Conservation (phyloP, 2,888 invertebrate genomes). For the Eristalis arbustorum region DNA sequence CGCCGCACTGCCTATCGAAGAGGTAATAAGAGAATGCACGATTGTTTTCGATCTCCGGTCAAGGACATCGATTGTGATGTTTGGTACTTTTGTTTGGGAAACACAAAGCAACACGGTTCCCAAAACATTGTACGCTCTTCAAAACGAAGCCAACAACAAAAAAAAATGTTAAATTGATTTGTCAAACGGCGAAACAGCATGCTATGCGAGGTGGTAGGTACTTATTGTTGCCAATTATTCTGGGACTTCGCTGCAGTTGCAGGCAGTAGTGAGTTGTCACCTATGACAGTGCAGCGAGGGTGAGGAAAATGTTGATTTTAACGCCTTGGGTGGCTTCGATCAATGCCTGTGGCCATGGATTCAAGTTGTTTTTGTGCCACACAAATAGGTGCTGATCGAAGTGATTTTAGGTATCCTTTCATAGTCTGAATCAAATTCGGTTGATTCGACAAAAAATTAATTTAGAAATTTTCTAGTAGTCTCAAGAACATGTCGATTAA, state of each 20-base stretch:
- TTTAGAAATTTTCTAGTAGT: too few species aligned
- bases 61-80: neutral
- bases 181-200: slow-evolving; percentile 25
- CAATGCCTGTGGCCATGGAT: neutral
- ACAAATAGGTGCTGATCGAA: too few species aligned
- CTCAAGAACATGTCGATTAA: too few species aligned
- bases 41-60: neutral
- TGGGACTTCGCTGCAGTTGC: neutral
- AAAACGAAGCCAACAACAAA: neutral
- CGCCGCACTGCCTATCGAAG: neutral
- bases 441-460: too few species aligned
- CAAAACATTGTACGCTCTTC: neutral
- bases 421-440: too few species aligned
- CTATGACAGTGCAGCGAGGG: neutral
- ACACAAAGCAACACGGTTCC: neutral
- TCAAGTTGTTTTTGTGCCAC: neutral
- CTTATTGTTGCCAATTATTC: neutral
- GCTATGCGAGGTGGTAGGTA: slow-evolving; percentile 22
- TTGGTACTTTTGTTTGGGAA: neutral
- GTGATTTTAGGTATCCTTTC: too few species aligned
- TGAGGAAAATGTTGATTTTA: neutral
- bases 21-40: neutral
- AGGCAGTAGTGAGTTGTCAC: neutral
- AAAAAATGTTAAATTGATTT: slow-evolving; percentile 18
- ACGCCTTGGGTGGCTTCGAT: neutral